Conservation (phyloP, 2,797 vertebrate genomes). For the Platyrinchus mystaceus region DNA sequence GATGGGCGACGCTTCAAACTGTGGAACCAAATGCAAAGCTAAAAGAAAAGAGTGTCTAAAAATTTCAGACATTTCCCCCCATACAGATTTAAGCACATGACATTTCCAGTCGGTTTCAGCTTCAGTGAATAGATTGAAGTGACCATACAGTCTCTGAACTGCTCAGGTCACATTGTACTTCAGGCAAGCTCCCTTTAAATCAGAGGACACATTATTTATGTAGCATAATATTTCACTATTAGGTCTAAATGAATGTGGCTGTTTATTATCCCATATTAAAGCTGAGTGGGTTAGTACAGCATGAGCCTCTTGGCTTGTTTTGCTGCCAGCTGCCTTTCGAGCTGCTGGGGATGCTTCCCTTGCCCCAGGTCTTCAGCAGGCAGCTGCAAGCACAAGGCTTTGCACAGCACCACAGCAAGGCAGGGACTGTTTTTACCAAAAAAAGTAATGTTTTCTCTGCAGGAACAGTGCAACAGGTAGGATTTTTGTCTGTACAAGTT, state of each 20-base stretch:
- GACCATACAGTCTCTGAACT: background rate
- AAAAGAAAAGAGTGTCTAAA: background rate
- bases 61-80: background rate
- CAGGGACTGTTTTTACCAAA: background rate
- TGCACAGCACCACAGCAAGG: background rate
- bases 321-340: background rate
- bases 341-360: background rate
- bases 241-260: background rate
- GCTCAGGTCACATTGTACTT: background rate
- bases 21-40: background rate
- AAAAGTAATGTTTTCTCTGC: background rate
- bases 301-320: background rate
- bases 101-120: slow-evolving; percentile 26
- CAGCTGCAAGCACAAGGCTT: background rate
- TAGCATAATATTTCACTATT: background rate
- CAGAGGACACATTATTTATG: background rate
- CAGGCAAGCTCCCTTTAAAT: background rate
- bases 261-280: background rate
- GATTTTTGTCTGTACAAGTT: background rate
- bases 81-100: background rate
- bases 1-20: background rate
- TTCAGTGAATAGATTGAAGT: slow-evolving; percentile 25
- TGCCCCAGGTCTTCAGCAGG: background rate
- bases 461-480: background rate
- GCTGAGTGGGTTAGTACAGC: background rate